Evolutionary conservation across 2,888 invertebrate genomes (phyloP).

Genomic region (Steromphala cineraria): DNA sequence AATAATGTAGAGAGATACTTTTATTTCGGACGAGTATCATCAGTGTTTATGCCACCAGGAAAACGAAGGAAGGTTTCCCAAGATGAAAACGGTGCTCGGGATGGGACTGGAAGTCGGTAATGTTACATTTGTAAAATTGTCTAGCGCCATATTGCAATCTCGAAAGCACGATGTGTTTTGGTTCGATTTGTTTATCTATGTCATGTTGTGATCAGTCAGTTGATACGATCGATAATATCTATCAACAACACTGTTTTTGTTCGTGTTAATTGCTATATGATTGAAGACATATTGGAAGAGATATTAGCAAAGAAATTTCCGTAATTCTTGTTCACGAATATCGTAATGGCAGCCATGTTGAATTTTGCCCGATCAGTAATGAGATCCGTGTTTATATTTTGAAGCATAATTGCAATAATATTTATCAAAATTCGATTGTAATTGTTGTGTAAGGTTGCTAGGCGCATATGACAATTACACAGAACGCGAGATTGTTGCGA

Average conservation of each 20-base stretch:
- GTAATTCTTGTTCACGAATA: not conserved
- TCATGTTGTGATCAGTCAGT: not conserved
- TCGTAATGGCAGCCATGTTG: conserved; percentile 49
- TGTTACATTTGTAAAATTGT: conserved; percentile 13
- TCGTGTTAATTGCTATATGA: not conserved
- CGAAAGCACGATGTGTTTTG: not conserved
- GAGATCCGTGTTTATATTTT: conserved; percentile 9
- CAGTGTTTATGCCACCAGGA: conserved; percentile 53
- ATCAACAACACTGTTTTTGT: not conserved
- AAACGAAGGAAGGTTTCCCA: conserved; percentile 61
- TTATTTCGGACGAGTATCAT: not conserved
- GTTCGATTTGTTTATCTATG: not conserved
- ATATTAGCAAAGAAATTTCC: not conserved
- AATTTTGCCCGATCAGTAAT: conserved; percentile 35
- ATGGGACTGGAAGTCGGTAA: conserved; percentile 49
- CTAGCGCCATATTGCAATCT: conserved; percentile 18
- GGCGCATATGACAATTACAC: too few species aligned
- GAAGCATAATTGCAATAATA: not conserved
- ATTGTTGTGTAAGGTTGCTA: too few species aligned
- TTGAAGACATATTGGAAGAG: too few species aligned
- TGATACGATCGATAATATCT: not conserved
- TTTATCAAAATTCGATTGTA: too few species aligned
- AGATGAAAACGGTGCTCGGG: conserved; percentile 54
- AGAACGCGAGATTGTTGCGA: not conserved
- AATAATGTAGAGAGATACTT: not conserved